Conservation (phyloP, 1,140 invertebrate genomes). For the Sitophilus oryzae region DNA sequence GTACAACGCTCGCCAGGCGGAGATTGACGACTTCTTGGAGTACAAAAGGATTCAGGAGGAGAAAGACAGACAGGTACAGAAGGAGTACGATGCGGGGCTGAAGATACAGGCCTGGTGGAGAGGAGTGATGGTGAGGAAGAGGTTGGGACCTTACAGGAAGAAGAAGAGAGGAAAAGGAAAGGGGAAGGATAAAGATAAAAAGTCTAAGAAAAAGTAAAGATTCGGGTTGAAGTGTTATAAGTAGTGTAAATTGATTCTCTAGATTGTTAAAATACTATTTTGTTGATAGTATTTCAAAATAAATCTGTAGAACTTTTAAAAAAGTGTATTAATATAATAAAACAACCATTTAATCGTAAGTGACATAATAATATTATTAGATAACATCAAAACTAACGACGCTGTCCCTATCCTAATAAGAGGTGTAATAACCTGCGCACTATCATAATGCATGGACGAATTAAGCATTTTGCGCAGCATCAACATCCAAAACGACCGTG, state of each 20-base stretch:
- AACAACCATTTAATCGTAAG: not conserved
- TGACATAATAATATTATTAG: not conserved
- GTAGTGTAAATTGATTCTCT: not conserved
- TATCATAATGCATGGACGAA: conserved; percentile 18
- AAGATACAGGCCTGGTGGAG: conserved; percentile 24
- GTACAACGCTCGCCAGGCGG: conserved; percentile 11
- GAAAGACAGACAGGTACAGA: conserved; percentile 7
- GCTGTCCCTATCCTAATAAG: no score
- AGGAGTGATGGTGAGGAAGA: conserved; percentile 21
- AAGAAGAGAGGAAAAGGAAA: conserved; percentile 17
- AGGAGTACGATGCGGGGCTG: conserved; percentile 8
- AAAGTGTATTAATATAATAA: not conserved
- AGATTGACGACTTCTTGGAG: conserved; percentile 22
- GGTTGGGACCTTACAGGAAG: conserved; percentile 23
- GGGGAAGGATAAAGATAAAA: conserved; percentile 1
- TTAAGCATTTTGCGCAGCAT: conserved; percentile 17
- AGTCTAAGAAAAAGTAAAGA: not conserved
- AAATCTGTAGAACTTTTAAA: not conserved
- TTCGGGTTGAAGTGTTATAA: not conserved
- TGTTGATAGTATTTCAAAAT: not conserved
- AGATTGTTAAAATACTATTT: not conserved
- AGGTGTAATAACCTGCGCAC: conserved; percentile 5
- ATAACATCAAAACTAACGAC: not conserved
- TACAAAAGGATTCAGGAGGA: conserved; percentile 21
- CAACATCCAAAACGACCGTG: conserved; percentile 9